phyloP scores from a whole-genome alignment of 2,888 invertebrate genomes.

The Synanthedon tipuliformis region DNA sequence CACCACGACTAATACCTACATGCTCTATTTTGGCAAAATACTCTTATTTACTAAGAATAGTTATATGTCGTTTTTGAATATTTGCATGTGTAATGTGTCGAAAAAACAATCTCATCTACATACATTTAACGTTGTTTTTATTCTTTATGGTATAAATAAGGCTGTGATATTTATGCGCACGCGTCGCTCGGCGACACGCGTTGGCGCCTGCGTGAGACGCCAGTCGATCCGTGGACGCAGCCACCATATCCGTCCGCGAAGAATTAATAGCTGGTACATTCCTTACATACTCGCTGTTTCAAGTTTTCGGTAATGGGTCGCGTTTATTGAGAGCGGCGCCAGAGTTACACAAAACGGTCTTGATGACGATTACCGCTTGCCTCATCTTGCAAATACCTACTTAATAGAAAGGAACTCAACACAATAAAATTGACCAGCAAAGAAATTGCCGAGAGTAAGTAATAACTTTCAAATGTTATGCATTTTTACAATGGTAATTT shows the following conservation, averaged over 20 bases:
- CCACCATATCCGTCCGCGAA: constrained; percentile 21
- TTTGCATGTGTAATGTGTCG: constrained; percentile 8
- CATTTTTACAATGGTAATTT: background rate
- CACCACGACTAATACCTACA: background rate
- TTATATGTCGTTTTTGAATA: constrained; percentile 24
- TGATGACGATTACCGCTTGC: constrained; percentile 1
- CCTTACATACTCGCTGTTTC: constrained; percentile 43
- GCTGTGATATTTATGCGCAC: constrained; percentile 16
- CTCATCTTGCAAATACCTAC: background rate
- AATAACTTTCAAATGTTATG: no score
- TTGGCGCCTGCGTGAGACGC: constrained; percentile 27
- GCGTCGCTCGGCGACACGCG: constrained; percentile 21
- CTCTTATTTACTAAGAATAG: constrained; percentile 4
- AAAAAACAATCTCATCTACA: constrained; percentile 4
- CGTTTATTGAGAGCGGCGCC: constrained; percentile 34
- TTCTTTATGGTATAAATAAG: constrained; percentile 20
- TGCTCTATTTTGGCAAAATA: background rate
- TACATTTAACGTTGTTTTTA: constrained; percentile 16
- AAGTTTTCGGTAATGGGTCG: constrained; percentile 33
- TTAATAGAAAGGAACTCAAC: no score
- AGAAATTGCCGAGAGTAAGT: background rate
- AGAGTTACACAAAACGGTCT: constrained; percentile 11
- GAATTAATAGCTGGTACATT: constrained; percentile 52
- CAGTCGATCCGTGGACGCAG: constrained; percentile 25
- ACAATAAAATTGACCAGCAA: background rate